A percentile compares a stretch with the other conserved stretches of the same genome.
phyloP scores from a whole-genome alignment of 2,888 invertebrate genomes.

The Dione vanillae region DNA sequence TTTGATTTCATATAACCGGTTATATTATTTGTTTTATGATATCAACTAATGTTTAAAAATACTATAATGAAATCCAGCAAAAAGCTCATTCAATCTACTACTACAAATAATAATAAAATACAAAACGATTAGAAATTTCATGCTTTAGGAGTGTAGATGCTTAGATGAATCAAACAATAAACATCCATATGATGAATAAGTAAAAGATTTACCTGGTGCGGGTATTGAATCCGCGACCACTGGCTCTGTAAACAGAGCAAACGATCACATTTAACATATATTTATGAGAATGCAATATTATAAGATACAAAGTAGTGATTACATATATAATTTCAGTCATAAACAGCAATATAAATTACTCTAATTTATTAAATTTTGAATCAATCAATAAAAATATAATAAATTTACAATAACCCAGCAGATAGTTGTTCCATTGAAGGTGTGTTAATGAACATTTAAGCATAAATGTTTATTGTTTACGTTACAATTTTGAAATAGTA shows the following conservation, averaged over 20 bases:
- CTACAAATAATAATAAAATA: conserved; percentile 3
- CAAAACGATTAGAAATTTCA: not conserved
- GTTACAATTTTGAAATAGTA: not conserved
- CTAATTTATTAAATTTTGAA: no score
- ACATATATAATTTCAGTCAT: no score
- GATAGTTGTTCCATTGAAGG: not conserved
- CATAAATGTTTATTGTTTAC: conserved; percentile 20
- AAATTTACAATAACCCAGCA: no score
- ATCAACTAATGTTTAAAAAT: not conserved
- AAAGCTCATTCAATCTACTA: conserved; percentile 5
- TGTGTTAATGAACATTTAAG: not conserved
- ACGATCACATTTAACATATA: not conserved
- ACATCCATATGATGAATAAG: conserved; percentile 7
- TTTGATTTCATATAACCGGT: conserved; percentile 1
- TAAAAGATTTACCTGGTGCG: conserved; percentile 12
- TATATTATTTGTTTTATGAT: not conserved
- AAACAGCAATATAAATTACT: no score
- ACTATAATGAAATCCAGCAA: not conserved
- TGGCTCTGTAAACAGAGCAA: conserved; percentile 20
- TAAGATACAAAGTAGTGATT: no score
- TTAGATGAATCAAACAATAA: conserved; percentile 11
- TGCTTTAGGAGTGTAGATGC: not conserved
- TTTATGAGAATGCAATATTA: no score
- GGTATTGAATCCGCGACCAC: conserved; percentile 19
- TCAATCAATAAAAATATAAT: no score